Base-by-base conservation (phyloP, 1,140 invertebrate genomes). In the Aphis gossypii region DNA sequence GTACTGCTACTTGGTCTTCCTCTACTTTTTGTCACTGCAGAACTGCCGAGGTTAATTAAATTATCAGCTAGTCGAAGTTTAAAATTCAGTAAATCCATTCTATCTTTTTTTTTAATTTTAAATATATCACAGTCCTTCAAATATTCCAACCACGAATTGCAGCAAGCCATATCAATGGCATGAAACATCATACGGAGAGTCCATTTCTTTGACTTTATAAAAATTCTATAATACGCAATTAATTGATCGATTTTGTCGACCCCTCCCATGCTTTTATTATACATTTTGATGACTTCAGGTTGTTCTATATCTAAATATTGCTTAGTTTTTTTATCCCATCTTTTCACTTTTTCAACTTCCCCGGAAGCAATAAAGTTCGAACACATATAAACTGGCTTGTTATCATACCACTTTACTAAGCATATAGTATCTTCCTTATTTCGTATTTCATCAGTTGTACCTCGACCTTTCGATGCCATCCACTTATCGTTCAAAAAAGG, bases 71-170 rank as follows among this genome's bases (percentile, higher is more conserved):
- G 25, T 84, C 83, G 7, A 41, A 84, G 18, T 84, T 44, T 84
- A 41, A 84, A 84, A 84, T 84, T 8, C 30, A 84, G 41, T 25
- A 84, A 84, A 25, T 84, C 41, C 83, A 84, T 25, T 84, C 83
- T 84, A 25, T 84, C 41, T 46, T 84, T 84, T 84, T 84, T 84
- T 25, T 41, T 35, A 94, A 94, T 60, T 38, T 82, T 92, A 35
- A 84, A 44, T 25, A 46, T 6, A 44, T 84, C 83, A 84, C 83
- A 46, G 83, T 84, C 21, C 25, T 84, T 84, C 21, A 84, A 44
- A 41, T 84, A 84, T 25, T 44, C 41, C 25, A 84, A 44, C 83
- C 83, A 84, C 25, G 41, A 21, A 44, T 84, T 84, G 25, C 82
- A 84, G 83, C 41, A 84, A 44, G 83, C 41, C 41, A 84, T 84